These are phyloP conservation scores for Heterotilapia buettikoferi DNA, from an alignment of 2,113 vertebrate species.

Conservation along the genomic window DNA sequence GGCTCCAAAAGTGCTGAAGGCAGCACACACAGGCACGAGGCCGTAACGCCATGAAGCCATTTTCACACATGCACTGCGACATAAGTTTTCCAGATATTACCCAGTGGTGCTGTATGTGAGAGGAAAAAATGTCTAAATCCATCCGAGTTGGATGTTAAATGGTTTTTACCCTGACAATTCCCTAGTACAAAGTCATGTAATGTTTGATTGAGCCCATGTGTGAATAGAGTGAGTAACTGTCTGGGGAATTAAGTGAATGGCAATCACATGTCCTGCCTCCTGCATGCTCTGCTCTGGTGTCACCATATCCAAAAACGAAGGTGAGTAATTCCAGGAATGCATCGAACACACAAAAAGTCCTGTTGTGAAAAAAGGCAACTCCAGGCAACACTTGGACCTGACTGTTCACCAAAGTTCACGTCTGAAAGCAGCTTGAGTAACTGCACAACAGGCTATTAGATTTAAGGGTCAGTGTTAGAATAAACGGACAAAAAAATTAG, in stretches of 20 bases:
- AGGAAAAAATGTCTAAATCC: not conserved
- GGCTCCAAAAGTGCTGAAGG: slow-evolving; percentile 47
- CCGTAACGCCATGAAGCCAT: not conserved
- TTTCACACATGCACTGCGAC: not conserved
- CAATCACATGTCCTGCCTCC: not conserved
- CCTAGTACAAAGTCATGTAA: not conserved
- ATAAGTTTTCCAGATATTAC: not conserved
- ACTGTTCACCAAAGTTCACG: not conserved
- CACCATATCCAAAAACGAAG: not conserved
- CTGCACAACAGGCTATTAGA: not conserved
- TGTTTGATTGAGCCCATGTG: not conserved
- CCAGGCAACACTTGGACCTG: not conserved
- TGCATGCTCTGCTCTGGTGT: not conserved
- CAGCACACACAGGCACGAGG: slow-evolving; percentile 13
- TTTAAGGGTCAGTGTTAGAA: not conserved
- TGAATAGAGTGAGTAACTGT: not conserved
- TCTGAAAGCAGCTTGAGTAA: not conserved
- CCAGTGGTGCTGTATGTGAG: not conserved
- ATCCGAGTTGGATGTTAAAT: not conserved
- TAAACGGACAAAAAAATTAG: not conserved
- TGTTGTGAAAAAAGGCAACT: not conserved
- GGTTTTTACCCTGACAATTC: not conserved
- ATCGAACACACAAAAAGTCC: not conserved
- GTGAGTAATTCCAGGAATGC: not conserved
- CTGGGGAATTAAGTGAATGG: not conserved